phyloP scores from a whole-genome alignment of 2,888 invertebrate genomes.

The Rhamphomyia laevipes region DNA sequence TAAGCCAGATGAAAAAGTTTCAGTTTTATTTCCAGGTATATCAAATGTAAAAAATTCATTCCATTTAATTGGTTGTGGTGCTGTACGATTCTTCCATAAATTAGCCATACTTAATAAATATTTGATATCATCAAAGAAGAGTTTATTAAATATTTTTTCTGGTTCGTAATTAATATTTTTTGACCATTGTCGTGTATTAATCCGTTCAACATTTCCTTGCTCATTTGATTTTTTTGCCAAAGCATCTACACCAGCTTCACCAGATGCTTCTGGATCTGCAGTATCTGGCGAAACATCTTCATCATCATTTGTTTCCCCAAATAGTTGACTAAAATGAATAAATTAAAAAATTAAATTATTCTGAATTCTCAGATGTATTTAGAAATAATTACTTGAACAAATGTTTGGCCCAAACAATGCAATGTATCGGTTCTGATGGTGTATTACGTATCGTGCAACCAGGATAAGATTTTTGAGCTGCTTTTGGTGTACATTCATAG shows the following conservation, averaged over 20 bases:
- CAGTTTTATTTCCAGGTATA: constrained; percentile 23
- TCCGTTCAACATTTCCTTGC: constrained; percentile 44
- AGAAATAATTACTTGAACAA: constrained; percentile 73
- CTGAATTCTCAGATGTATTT: constrained; percentile 2
- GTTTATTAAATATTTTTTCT: constrained; percentile 77
- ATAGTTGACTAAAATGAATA: constrained; percentile 64
- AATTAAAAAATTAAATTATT: constrained; percentile 4
- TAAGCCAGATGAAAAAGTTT: constrained; percentile 39
- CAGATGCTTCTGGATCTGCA: constrained; percentile 84
- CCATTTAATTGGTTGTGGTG: constrained; percentile 73
- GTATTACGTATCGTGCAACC: constrained; percentile 99
- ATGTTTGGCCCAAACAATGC: constrained; percentile 99
- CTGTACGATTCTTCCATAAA: constrained; percentile 82
- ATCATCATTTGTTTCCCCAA: constrained; percentile 93
- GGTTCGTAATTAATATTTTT: constrained; percentile 70
- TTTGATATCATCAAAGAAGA: constrained; percentile 89
- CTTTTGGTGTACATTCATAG: constrained; percentile 92
- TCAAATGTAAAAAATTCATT: constrained; percentile 45
- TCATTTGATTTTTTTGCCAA: constrained; percentile 29
- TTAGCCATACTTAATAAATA: constrained; percentile 91
- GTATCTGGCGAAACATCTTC: constrained; percentile 97
- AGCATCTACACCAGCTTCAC: constrained; percentile 52
- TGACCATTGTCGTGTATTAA: constrained; percentile 84
- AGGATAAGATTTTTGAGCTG: constrained; percentile 84
- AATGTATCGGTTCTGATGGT: constrained; percentile 97